phyloP scores from a whole-genome alignment of 2,888 invertebrate species.

The Trilocha varians region DNA sequence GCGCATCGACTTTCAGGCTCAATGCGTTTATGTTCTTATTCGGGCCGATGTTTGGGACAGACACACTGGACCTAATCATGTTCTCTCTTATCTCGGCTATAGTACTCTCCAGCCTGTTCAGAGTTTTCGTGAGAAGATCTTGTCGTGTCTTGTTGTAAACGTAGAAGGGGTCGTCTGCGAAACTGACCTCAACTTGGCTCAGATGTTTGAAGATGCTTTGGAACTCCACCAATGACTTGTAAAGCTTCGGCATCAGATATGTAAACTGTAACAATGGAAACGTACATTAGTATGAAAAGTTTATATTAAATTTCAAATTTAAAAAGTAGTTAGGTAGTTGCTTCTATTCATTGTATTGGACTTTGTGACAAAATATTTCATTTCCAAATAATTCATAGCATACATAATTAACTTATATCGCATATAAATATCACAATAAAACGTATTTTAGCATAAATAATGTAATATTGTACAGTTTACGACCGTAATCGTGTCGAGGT shows the following conservation, averaged over 20 bases:
- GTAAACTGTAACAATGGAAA: conserved; percentile 68
- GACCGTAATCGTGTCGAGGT: conserved; percentile 52
- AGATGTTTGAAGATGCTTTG: conserved; percentile 50
- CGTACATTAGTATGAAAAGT: not conserved
- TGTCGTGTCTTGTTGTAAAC: conserved; percentile 53
- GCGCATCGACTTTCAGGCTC: conserved; percentile 58
- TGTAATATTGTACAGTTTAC: conserved; percentile 42
- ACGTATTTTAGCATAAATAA: not conserved
- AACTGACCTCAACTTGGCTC: conserved; percentile 42
- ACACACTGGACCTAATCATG: conserved; percentile 49
- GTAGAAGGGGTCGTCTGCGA: conserved; percentile 54
- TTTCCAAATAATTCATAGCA: no score
- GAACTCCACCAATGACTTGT: conserved; percentile 57
- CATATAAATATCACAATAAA: no score
- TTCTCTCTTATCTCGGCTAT: conserved; percentile 67
- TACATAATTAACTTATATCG: no score
- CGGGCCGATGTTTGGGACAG: conserved; percentile 41
- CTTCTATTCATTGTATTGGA: no score
- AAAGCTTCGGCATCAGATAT: conserved; percentile 71
- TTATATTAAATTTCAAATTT: no score
- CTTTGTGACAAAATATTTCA: no score
- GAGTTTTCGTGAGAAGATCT: conserved; percentile 47
- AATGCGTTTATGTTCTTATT: conserved; percentile 49
- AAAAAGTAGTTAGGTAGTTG: no score
- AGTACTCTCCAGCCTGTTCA: conserved; percentile 68